Conservation (phyloP, 2,888 invertebrate genomes). For the Drosophila aldrichi region DNA sequence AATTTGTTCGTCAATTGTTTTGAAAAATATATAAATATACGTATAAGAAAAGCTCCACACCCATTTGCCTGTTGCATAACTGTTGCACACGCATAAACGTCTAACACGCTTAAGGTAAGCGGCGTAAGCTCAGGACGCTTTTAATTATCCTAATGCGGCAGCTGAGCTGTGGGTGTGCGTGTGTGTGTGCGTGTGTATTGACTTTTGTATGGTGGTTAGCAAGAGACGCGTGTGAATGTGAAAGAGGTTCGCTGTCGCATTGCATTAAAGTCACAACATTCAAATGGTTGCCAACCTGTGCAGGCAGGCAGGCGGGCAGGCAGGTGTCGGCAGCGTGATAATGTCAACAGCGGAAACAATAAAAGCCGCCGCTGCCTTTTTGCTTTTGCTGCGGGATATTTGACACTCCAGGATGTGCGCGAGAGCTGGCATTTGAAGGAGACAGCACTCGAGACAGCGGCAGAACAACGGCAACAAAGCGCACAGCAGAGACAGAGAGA, state of each 20-base stretch:
- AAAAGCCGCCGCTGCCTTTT: slow-evolving; percentile 75
- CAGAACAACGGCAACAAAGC: neutral
- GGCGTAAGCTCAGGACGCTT: slow-evolving; percentile 31
- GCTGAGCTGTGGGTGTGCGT: slow-evolving; percentile 45
- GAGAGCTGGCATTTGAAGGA: slow-evolving; percentile 45
- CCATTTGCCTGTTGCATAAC: slow-evolving; percentile 13
- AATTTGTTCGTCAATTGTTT: slow-evolving; percentile 19
- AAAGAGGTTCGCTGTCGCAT: slow-evolving; percentile 37
- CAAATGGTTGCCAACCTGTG: slow-evolving; percentile 60
- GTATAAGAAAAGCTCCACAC: neutral
- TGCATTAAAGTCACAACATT: slow-evolving; percentile 69
- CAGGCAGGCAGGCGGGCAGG: slow-evolving; percentile 61
- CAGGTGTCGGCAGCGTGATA: slow-evolving; percentile 74
- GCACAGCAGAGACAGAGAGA: neutral
- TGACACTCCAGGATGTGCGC: slow-evolving; percentile 44
- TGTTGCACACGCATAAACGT: slow-evolving; percentile 42
- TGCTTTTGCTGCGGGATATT: slow-evolving; percentile 58
- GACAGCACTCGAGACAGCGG: slow-evolving; percentile 34
- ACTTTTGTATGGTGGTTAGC: slow-evolving; percentile 44
- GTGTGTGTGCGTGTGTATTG: slow-evolving; percentile 31
- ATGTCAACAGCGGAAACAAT: slow-evolving; percentile 80
- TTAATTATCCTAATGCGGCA: slow-evolving; percentile 71
- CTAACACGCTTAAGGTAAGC: slow-evolving; percentile 35
- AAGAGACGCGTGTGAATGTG: slow-evolving; percentile 12
- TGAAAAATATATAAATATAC: neutral